These are phyloP conservation scores for Neocrepidodera transversa DNA, from an alignment of 2,888 invertebrate species.

Conservation along the genomic window DNA sequence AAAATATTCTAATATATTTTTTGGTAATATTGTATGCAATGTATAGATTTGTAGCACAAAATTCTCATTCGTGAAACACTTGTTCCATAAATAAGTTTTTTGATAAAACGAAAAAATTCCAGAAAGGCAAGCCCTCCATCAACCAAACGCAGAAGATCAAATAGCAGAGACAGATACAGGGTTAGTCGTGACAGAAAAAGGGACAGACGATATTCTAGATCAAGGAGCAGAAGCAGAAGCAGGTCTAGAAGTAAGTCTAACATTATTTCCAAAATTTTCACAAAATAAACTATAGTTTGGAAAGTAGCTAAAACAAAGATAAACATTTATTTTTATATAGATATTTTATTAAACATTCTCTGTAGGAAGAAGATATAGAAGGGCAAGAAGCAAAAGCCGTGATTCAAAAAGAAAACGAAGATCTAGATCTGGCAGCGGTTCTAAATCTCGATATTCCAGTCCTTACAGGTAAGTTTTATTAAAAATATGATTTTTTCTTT, in stretches of 20 bases:
- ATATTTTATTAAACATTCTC: not conserved
- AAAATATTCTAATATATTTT: too few relatives aligned
- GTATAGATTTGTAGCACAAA: too few relatives aligned
- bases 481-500: too few relatives aligned
- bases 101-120: too few relatives aligned
- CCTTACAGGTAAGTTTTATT: not conserved
- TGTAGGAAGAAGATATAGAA: slow-evolving; percentile 2
- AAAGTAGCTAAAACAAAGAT: too few relatives aligned
- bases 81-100: too few relatives aligned
- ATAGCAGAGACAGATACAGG: slow-evolving; percentile 1
- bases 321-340: too few relatives aligned
- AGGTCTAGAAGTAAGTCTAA: slow-evolving; percentile 17
- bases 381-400: slow-evolving; percentile 12
- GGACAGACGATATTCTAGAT: slow-evolving; percentile 4
- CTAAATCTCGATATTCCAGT: slow-evolving; percentile 1
- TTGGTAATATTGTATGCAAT: too few relatives aligned
- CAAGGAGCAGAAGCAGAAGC: slow-evolving; percentile 8
- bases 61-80: too few relatives aligned
- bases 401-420: slow-evolving; percentile 9
- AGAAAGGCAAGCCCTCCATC: slow-evolving; percentile 17
- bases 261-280: too few relatives aligned
- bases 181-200: not conserved
- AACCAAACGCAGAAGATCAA: slow-evolving; percentile 7
- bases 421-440: slow-evolving; percentile 10
- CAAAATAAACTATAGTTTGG: too few relatives aligned